phyloP scores from a whole-genome alignment of 2,888 invertebrate species.

The Leistus spinibarbis region DNA sequence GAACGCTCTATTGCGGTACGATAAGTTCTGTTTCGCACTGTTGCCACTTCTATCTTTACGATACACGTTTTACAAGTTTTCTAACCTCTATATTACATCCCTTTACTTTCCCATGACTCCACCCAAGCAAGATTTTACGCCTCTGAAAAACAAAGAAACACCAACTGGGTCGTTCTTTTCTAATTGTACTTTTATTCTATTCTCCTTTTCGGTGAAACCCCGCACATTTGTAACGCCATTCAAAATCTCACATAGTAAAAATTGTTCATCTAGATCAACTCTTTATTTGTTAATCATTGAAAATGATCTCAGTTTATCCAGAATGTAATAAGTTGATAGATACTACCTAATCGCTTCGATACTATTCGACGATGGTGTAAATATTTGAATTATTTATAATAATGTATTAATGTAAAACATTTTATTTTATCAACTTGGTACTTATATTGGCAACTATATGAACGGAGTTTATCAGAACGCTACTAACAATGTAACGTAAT shows the following conservation, averaged over 20 bases:
- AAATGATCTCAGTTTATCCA: no score
- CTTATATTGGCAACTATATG: no score
- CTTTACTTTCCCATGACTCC: background rate
- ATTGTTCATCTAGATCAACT: background rate
- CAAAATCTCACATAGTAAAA: background rate
- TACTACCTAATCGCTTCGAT: no score
- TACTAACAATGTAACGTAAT: no score
- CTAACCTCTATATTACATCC: background rate
- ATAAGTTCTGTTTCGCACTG: constrained; percentile 12
- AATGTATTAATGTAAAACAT: no score
- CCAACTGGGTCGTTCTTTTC: background rate
- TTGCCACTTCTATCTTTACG: background rate
- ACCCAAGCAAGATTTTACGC: background rate
- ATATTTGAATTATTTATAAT: no score
- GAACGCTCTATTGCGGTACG: constrained; percentile 31
- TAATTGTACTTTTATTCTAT: background rate
- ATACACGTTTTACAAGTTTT: background rate
- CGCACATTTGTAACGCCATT: background rate
- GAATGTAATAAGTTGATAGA: no score
- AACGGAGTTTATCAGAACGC: no score
- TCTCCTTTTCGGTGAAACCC: background rate
- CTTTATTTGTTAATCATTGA: background rate
- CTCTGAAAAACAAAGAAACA: background rate
- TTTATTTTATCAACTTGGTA: no score
- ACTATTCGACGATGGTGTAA: no score